These are phyloP conservation scores for Martes martes DNA, from an alignment of 2,113 vertebrate species.

Conservation along the genomic window DNA sequence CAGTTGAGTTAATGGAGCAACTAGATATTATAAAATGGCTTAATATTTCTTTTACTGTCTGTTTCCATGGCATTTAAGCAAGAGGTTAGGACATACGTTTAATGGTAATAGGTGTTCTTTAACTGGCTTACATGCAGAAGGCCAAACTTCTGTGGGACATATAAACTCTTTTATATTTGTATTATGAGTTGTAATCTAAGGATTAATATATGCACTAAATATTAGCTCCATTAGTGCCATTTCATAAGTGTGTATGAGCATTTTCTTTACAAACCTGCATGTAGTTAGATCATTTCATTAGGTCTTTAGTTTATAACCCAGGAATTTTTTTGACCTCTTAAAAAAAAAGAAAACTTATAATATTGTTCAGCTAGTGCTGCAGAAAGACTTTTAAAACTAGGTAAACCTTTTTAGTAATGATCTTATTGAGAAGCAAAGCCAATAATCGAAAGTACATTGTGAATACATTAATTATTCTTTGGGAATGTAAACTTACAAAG, in stretches of 20 bases:
- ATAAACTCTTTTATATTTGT: slow-evolving; percentile 46
- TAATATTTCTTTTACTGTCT: slow-evolving; percentile 46
- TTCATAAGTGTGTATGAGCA: slow-evolving; percentile 41
- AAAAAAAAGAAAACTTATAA: not conserved
- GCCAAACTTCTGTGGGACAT: slow-evolving; percentile 38
- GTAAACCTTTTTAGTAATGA: slow-evolving; percentile 5
- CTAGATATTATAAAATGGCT: slow-evolving; percentile 37
- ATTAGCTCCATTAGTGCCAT: slow-evolving; percentile 27
- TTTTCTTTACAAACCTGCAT: slow-evolving; percentile 53
- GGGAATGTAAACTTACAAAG: not conserved
- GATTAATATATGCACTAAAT: slow-evolving; percentile 47
- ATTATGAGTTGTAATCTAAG: slow-evolving; percentile 67
- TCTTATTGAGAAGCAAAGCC: slow-evolving; percentile 18
- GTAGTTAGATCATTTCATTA: slow-evolving; percentile 42
- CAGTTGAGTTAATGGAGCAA: slow-evolving; percentile 56
- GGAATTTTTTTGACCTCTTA: not conserved
- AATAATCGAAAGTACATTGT: slow-evolving; percentile 28
- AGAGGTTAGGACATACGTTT: slow-evolving; percentile 45
- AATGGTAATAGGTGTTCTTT: slow-evolving; percentile 29
- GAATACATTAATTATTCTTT: slow-evolving; percentile 27
- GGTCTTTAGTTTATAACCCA: not conserved
- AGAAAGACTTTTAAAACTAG: slow-evolving; percentile 27
- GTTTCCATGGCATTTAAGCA: slow-evolving; percentile 43
- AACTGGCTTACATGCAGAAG: slow-evolving; percentile 9
- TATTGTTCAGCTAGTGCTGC: not conserved